Evolutionary conservation across 1,140 invertebrate genomes (phyloP).

Genomic region (Neomicropteryx cornuta): DNA sequence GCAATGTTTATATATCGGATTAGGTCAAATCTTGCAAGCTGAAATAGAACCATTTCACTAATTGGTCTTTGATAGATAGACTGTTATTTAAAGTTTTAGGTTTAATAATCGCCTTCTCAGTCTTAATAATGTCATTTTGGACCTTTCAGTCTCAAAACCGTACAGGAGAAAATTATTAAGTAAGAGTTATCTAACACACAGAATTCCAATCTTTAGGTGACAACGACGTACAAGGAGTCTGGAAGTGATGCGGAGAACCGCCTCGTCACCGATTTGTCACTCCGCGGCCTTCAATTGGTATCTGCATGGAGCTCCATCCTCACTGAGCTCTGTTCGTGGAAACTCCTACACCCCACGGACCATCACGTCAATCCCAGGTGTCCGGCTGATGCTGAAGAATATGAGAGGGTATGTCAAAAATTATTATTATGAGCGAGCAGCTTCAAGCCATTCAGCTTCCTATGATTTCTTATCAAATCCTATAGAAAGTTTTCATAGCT

Average conservation of each 20-base stretch:
- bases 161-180: no score
- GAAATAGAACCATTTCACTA: no score
- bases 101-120: no score
- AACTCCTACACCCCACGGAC: conserved; percentile 94
- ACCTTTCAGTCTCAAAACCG: no score
- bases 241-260: conserved; percentile 88
- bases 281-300: conserved; percentile 84
- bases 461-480: no score
- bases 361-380: conserved; percentile 94
- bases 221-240: conserved; percentile 87
- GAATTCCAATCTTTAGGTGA: conserved; percentile 41
- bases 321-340: conserved; percentile 97
- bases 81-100: no score
- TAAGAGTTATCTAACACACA: not conserved
- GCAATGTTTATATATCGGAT: no score
- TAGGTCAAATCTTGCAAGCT: no score
- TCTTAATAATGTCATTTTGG: no score
- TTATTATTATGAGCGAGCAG: no score
- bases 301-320: conserved; percentile 97
- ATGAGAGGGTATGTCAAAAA: conserved; percentile 68
- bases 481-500: no score
- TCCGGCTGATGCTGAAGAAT: conserved; percentile 96
- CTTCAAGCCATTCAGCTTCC: no score
- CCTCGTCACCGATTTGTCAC: conserved; percentile 82
- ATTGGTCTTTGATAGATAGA: conserved; percentile 1